These are phyloP conservation scores for Pegea sp. DNA, from an alignment of 23 tunicate genomes.

Conservation along the genomic window DNA sequence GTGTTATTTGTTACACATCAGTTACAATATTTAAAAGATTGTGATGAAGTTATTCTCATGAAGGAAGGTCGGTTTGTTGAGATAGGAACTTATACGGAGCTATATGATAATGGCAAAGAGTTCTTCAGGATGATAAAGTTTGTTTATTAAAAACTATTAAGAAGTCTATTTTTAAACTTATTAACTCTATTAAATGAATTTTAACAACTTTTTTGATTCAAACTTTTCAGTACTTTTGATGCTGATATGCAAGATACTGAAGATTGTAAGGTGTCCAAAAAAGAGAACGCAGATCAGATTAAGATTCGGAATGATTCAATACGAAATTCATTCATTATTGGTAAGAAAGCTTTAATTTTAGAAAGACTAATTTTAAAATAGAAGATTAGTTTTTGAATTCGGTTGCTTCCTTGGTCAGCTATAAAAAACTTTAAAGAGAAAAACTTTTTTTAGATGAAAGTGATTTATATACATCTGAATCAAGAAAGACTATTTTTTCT, in stretches of 20 bases:
- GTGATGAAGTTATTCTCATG: constrained; percentile 69
- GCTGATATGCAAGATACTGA: constrained; percentile 51
- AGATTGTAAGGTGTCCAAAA: no score
- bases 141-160: neutral
- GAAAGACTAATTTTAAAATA: no score
- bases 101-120: constrained; percentile 21
- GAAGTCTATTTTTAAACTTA: neutral
- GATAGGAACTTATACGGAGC: constrained; percentile 54
- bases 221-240: constrained; percentile 35
- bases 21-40: constrained; percentile 75
- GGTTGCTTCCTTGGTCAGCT: no score
- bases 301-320: no score
- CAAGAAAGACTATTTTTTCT: no score
- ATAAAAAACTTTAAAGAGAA: no score
- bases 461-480: no score
- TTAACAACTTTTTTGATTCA: neutral
- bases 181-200: neutral
- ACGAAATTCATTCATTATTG: no score
- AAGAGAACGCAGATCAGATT: no score
- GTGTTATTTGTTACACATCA: constrained; percentile 87
- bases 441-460: no score
- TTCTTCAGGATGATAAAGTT: constrained; percentile 8
- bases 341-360: no score
- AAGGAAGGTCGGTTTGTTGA: constrained; percentile 74
- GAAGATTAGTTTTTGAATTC: no score